Evolutionary conservation across 1,140 invertebrate species (phyloP).

Genomic region (Orchesella cincta): DNA sequence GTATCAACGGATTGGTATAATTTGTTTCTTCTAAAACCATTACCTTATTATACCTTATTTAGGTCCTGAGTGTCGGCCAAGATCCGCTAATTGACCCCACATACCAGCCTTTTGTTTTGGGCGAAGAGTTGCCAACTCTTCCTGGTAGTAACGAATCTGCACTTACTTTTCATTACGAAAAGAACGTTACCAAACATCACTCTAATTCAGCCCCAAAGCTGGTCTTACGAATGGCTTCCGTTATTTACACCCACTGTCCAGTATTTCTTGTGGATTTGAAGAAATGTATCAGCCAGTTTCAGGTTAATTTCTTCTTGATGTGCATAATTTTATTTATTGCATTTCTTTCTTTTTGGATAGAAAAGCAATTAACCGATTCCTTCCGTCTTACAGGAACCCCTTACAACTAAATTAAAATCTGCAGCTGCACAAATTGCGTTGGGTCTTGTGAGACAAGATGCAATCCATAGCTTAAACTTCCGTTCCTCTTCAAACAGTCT

Average conservation of each 20-base stretch:
- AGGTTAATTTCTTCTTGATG: constrained; percentile 29
- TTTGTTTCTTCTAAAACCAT: neutral
- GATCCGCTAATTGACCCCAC: constrained; percentile 68
- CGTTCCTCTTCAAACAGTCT: constrained; percentile 49
- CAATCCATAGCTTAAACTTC: constrained; percentile 4
- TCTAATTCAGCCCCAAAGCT: constrained; percentile 56
- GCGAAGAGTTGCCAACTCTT: constrained; percentile 53
- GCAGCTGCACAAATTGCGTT: constrained; percentile 92
- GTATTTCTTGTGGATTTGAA: constrained; percentile 78
- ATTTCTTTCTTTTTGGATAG: neutral
- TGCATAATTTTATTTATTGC: constrained; percentile 12
- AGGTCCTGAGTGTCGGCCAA: constrained; percentile 80
- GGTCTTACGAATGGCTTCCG: constrained; percentile 79
- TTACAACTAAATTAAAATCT: constrained; percentile 59
- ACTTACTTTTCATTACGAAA: constrained; percentile 66
- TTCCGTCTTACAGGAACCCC: constrained; percentile 34
- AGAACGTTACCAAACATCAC: neutral
- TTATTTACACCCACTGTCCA: constrained; percentile 90
- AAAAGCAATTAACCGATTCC: too few species aligned
- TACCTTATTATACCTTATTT: constrained; percentile 67
- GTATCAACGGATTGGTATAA: too few species aligned
- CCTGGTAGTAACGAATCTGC: constrained; percentile 54
- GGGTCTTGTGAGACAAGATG: constrained; percentile 69
- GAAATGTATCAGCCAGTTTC: constrained; percentile 50
- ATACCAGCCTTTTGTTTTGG: constrained; percentile 48